Percentiles rank a stretch among this genome's conserved stretches.
phyloP scores from a whole-genome alignment of 1,140 invertebrate genomes.

The Nomia melanderi region DNA sequence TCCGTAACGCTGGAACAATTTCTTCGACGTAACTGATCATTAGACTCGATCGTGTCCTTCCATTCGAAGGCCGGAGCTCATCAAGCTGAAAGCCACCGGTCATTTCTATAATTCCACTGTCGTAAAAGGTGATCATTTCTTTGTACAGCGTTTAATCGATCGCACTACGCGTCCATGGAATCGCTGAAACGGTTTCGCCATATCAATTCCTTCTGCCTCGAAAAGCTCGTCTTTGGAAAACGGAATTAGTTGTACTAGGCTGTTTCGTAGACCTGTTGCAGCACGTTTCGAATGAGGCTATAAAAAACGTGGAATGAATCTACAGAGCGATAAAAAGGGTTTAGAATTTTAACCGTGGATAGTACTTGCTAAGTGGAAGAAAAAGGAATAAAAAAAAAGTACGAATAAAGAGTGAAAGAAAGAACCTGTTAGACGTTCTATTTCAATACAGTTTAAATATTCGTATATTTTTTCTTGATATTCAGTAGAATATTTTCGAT shows the following conservation, averaged over 20 bases:
- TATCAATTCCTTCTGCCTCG: neutral
- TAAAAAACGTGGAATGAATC: neutral
- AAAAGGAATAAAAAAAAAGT: no score
- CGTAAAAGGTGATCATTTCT: conserved; percentile 21
- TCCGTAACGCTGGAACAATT: neutral
- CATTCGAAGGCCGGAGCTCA: neutral
- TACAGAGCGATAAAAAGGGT: no score
- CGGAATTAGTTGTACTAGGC: neutral
- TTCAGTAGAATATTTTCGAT: no score
- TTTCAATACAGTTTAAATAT: no score
- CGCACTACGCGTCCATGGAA: neutral
- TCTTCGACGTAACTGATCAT: neutral
- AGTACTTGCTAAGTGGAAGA: no score
- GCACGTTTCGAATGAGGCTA: neutral
- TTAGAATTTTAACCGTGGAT: no score
- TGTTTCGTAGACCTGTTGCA: neutral
- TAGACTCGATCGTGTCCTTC: neutral
- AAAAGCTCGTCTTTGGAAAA: neutral
- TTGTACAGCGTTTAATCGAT: conserved; percentile 28
- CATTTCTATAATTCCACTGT: conserved; percentile 12
- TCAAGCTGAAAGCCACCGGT: conserved; percentile 12
- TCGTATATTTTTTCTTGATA: no score
- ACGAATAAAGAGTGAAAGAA: no score
- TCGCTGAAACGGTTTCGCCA: neutral
- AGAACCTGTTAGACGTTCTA: no score